These are phyloP conservation scores for Drosophila parthenogenetica DNA, from an alignment of 2,888 invertebrate genomes.

Conservation along the genomic window DNA sequence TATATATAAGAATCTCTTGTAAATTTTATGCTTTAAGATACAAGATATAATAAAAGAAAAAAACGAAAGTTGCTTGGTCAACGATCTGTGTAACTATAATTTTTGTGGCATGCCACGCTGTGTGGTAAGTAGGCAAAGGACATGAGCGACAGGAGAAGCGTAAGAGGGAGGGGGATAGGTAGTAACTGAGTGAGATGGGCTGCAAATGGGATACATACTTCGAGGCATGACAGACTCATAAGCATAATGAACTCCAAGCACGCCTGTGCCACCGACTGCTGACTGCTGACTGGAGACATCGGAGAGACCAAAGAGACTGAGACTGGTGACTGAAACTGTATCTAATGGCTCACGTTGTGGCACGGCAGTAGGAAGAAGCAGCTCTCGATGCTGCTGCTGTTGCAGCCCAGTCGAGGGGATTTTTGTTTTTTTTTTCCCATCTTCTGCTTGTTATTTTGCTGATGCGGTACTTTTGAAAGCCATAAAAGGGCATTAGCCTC, in stretches of 20 bases:
- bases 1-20: constrained; percentile 1
- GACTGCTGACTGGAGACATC: constrained; percentile 17
- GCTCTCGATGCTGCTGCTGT: constrained; percentile 34
- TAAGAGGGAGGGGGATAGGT: background rate
- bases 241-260: constrained; percentile 64
- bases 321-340: constrained; percentile 40
- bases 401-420: constrained; percentile 1
- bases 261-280: constrained; percentile 17
- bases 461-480: constrained; percentile 74
- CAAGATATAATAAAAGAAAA: constrained; percentile 1
- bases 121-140: constrained; percentile 41
- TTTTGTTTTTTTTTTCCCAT: background rate
- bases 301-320: too few species aligned
- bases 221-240: constrained; percentile 43
- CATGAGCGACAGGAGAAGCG: constrained; percentile 9
- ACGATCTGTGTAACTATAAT: constrained; percentile 55
- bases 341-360: constrained; percentile 61
- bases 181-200: constrained; percentile 12
- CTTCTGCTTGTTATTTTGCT: constrained; percentile 39
- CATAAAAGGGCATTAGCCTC: constrained; percentile 78
- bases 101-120: constrained; percentile 34
- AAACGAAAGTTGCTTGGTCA: constrained; percentile 46
- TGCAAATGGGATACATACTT: constrained; percentile 62
- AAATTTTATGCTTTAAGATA: constrained; percentile 7
- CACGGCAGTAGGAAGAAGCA: background rate